Conservation (phyloP, 1,140 invertebrate genomes). For the Wiebesia pumilae region DNA sequence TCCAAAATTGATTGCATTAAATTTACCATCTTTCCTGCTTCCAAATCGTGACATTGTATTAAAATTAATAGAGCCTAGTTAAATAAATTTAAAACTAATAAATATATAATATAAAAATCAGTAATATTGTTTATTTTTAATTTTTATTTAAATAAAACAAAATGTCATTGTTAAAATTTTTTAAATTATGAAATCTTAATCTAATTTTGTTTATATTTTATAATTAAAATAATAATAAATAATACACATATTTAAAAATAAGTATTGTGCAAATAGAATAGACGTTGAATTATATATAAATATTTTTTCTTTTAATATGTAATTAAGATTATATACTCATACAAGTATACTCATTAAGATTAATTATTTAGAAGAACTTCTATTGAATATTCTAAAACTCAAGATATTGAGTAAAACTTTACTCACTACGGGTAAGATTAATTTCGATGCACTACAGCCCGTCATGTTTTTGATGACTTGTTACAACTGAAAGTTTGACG, state of each 20-base stretch:
- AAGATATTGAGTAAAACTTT: neutral
- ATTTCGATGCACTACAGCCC: slow-evolving; percentile 3
- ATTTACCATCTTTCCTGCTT: neutral
- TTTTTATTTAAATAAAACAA: no score
- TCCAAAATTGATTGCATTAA: slow-evolving; percentile 23
- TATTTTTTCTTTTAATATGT: no score
- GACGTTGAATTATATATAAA: no score
- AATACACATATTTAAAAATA: no score
- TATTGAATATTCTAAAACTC: neutral
- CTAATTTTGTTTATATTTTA: no score
- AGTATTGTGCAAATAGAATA: no score
- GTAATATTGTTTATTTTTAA: no score
- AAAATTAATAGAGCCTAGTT: neutral
- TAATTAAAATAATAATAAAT: no score
- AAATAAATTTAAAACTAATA: neutral
- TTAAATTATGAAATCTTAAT: no score
- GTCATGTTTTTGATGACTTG: slow-evolving; percentile 29
- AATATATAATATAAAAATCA: neutral
- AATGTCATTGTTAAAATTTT: no score
- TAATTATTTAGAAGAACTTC: neutral
- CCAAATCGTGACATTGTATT: neutral
- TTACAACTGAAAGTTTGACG: slow-evolving; percentile 22
- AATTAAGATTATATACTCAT: no score
- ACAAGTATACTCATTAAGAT: no score
- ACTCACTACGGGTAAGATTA: slow-evolving; percentile 11